Evolutionary conservation across 64 coral and sea anemone species (phyloP).

Genomic region (Orbicella faveolata): DNA sequence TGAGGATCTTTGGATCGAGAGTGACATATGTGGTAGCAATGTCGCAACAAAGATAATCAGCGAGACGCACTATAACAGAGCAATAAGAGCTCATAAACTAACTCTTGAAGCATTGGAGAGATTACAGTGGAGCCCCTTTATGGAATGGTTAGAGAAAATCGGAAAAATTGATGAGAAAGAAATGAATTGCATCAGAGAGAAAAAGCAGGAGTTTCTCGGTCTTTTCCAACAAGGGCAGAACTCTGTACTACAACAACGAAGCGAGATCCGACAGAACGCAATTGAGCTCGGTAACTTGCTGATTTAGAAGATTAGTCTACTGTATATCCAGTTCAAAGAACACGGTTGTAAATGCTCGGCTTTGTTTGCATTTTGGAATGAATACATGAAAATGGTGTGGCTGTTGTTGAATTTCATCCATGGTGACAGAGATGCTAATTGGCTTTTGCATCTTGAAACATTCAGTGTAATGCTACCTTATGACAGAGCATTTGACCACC

Average conservation of each 20-base stretch:
- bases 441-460: conserved; percentile 40
- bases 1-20: conserved; percentile 46
- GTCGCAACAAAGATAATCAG: conserved; percentile 40
- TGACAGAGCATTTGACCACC: conserved; percentile 44
- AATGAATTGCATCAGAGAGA: no score
- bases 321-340: conserved; percentile 7
- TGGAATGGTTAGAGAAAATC: conserved; percentile 3
- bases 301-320: conserved; percentile 1
- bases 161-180: no score
- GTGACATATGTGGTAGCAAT: conserved; percentile 29
- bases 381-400: conserved; percentile 62
- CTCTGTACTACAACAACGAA: no score
- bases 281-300: neutral
- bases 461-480: conserved; percentile 59
- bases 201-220: no score
- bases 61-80: conserved; percentile 41
- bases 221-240: no score
- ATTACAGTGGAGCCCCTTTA: conserved; percentile 38
- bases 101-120: conserved; percentile 31
- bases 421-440: conserved; percentile 51
- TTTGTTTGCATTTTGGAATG: conserved; percentile 29
- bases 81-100: neutral
- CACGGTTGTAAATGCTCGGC: no score
- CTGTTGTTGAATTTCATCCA: conserved; percentile 43
- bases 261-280: no score